phyloP scores from a whole-genome alignment of 2,113 vertebrate genomes.

The Fukomys damarensis region DNA sequence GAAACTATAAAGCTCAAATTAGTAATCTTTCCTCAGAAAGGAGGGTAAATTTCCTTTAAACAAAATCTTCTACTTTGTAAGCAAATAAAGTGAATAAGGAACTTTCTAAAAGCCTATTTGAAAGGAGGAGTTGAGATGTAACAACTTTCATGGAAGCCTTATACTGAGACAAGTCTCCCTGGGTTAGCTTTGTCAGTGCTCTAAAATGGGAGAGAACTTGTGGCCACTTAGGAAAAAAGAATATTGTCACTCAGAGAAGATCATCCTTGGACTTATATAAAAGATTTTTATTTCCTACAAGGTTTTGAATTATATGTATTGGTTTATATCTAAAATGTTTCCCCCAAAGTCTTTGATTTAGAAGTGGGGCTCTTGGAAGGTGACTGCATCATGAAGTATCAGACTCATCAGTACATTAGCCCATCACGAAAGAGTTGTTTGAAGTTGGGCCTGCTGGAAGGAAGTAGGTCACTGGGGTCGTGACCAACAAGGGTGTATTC shows the following conservation, averaged over 20 bases:
- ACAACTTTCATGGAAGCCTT: not conserved
- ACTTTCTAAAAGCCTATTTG: not conserved
- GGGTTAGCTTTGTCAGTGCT: not conserved
- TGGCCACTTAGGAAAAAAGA: not conserved
- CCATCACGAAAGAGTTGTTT: not conserved
- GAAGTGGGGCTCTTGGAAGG: not conserved
- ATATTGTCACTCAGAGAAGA: not conserved
- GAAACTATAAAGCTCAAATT: not conserved
- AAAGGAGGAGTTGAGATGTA: not conserved
- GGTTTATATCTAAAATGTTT: not conserved
- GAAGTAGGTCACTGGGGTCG: not conserved
- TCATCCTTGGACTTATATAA: not conserved
- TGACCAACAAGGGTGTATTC: not conserved
- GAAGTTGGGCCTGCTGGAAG: too few relatives aligned
- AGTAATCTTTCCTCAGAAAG: not conserved
- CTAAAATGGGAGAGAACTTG: not conserved
- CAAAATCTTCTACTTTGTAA: not conserved
- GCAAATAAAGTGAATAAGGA: not conserved
- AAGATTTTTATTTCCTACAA: not conserved
- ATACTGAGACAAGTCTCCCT: not conserved
- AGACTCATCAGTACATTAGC: not conserved
- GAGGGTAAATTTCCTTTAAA: not conserved
- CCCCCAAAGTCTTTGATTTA: not conserved
- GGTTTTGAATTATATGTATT: not conserved
- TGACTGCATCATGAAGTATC: not conserved